Conservation (phyloP, 2,888 invertebrate genomes). For the Candidula unifasciata region DNA sequence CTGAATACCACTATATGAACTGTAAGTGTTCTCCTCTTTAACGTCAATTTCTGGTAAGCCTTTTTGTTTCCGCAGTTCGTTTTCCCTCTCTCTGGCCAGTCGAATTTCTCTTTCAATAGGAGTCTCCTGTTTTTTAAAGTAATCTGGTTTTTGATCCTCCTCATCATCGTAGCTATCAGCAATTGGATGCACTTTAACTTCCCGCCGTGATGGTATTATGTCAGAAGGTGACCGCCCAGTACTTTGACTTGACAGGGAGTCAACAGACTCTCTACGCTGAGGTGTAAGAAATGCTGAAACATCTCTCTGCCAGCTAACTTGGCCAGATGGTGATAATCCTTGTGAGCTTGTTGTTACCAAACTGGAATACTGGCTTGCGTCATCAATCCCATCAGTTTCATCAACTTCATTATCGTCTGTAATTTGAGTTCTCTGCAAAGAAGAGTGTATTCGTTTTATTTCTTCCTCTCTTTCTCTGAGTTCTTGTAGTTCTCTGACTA, state of each 20-base stretch:
- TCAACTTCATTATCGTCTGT: slow-evolving; percentile 16
- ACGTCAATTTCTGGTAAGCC: slow-evolving; percentile 66
- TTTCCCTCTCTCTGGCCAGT: slow-evolving; percentile 79
- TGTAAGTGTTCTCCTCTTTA: slow-evolving; percentile 36
- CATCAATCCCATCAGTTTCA: slow-evolving; percentile 23
- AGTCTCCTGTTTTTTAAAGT: slow-evolving; percentile 76
- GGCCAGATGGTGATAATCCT: slow-evolving; percentile 19
- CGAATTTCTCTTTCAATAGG: slow-evolving; percentile 81
- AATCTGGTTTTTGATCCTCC: slow-evolving; percentile 48
- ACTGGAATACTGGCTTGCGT: slow-evolving; percentile 13
- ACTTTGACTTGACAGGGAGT: slow-evolving; percentile 64
- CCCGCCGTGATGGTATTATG: slow-evolving; percentile 44
- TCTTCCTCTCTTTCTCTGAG: slow-evolving; percentile 80
- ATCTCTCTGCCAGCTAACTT: slow-evolving; percentile 62
- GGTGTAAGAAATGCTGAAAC: slow-evolving; percentile 60
- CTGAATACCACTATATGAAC: slow-evolving; percentile 32
- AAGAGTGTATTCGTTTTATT: slow-evolving; percentile 66
- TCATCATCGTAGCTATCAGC: slow-evolving; percentile 32
- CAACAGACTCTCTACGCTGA: slow-evolving; percentile 59
- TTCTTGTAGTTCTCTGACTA: slow-evolving; percentile 79
- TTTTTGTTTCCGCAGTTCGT: slow-evolving; percentile 77
- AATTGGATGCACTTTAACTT: slow-evolving; percentile 27
- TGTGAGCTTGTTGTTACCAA: background rate
- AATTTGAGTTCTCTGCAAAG: slow-evolving; percentile 11
- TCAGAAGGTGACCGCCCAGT: slow-evolving; percentile 56